phyloP scores from a whole-genome alignment of 2,113 vertebrate genomes.

The Felis chaus region DNA sequence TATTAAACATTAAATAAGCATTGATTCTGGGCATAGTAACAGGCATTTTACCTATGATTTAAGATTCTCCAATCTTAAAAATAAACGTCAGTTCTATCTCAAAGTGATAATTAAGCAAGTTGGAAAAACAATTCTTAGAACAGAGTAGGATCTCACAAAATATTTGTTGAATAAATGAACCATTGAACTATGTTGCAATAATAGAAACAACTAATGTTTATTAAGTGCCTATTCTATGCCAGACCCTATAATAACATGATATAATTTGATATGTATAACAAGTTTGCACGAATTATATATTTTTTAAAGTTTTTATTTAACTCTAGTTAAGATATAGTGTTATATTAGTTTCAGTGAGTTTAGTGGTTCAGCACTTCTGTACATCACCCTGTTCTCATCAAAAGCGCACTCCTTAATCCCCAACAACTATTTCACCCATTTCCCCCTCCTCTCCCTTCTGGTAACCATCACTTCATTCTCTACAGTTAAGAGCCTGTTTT shows the following conservation, averaged over 20 bases:
- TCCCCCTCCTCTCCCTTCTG: neutral
- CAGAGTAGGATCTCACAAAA: neutral
- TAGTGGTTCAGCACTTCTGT: neutral
- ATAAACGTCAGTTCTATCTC: neutral
- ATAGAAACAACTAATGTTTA: neutral
- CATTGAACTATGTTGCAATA: neutral
- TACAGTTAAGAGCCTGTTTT: neutral
- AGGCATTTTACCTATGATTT: neutral
- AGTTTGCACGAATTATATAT: neutral
- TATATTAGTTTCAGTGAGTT: neutral
- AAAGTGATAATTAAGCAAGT: neutral
- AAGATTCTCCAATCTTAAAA: neutral
- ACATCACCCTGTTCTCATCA: neutral
- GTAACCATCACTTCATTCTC: neutral
- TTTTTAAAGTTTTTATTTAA: neutral
- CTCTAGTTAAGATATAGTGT: neutral
- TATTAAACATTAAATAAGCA: neutral
- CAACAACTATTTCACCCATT: neutral
- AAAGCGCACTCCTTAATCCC: neutral
- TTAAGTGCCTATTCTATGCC: neutral
- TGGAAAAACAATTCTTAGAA: neutral
- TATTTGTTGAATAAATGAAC: conserved; percentile 21
- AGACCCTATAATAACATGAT: neutral
- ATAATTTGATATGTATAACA: neutral
- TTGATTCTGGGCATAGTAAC: neutral